A percentile compares a stretch with the other conserved stretches of the same genome.
These are phyloP conservation scores for Crypturellus undulatus DNA, from an alignment of 2,113 vertebrate species.

Conservation along the genomic window DNA sequence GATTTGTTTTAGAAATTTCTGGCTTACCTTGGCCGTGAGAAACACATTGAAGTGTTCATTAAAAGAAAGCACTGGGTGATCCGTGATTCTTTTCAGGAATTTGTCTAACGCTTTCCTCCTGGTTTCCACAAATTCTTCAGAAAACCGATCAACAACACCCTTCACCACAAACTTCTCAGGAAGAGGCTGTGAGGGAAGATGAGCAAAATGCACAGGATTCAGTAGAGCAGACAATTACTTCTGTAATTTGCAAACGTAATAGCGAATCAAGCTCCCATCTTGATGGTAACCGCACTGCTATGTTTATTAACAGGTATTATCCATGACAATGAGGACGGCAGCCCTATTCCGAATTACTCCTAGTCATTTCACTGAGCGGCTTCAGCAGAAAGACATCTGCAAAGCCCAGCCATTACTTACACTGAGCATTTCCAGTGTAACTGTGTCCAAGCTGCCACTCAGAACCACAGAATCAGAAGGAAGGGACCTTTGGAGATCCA, in stretches of 20 bases:
- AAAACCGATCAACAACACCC: conserved; percentile 97
- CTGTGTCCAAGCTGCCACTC: background rate
- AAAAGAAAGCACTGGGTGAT: conserved; percentile 97
- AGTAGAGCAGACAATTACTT: background rate
- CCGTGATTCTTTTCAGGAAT: conserved; percentile 94
- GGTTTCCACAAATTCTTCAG: conserved; percentile 97
- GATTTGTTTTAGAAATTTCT: background rate
- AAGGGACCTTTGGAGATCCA: too few species aligned
- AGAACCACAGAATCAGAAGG: background rate
- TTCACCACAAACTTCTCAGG: conserved; percentile 99
- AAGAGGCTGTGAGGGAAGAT: conserved; percentile 83
- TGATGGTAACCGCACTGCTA: background rate
- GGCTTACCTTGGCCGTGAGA: conserved; percentile 91
- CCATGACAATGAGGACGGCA: background rate
- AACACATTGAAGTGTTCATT: conserved; percentile 93
- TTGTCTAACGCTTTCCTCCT: conserved; percentile 97
- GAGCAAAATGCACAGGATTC: background rate
- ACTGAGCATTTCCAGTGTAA: background rate
- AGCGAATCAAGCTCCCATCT: background rate
- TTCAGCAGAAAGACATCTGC: background rate
- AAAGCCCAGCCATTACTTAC: background rate
- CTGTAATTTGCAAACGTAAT: background rate
- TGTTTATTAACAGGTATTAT: background rate
- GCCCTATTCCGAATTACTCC: background rate
- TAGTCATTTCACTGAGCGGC: background rate